phyloP scores from a whole-genome alignment of 2,113 vertebrate genomes.

The Pituophis catenifer region DNA sequence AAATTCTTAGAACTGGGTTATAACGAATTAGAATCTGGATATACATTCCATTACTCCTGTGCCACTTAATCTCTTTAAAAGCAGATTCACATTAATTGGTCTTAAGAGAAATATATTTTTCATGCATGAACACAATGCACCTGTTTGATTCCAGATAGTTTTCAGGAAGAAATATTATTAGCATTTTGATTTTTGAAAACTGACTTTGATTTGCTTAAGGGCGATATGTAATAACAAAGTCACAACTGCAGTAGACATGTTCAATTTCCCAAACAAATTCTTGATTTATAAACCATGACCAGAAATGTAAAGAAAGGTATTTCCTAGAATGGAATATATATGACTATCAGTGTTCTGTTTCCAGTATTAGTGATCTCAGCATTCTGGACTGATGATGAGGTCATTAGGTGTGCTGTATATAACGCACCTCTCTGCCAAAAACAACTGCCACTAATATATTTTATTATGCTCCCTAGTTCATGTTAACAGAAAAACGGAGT shows the following conservation, averaged over 20 bases:
- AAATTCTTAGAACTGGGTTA: background rate
- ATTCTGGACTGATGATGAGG: background rate
- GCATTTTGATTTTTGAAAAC: background rate
- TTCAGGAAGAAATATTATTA: background rate
- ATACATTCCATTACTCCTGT: background rate
- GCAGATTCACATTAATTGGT: background rate
- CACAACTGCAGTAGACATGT: background rate
- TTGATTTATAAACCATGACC: background rate
- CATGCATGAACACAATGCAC: background rate
- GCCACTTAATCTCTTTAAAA: background rate
- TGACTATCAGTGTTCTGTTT: background rate
- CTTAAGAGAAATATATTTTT: background rate
- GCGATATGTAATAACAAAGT: background rate
- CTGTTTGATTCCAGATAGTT: background rate
- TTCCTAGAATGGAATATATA: background rate
- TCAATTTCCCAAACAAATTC: background rate
- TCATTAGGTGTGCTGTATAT: background rate
- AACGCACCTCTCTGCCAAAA: background rate
- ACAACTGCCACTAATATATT: background rate
- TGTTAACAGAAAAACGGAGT: background rate
- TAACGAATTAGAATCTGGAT: background rate
- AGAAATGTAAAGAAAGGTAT: background rate
- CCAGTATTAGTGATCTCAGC: background rate
- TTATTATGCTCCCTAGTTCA: background rate
- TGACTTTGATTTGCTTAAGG: background rate